Base-by-base conservation (phyloP, 2,113 vertebrate species). In the Odobenus rosmarus region DNA sequence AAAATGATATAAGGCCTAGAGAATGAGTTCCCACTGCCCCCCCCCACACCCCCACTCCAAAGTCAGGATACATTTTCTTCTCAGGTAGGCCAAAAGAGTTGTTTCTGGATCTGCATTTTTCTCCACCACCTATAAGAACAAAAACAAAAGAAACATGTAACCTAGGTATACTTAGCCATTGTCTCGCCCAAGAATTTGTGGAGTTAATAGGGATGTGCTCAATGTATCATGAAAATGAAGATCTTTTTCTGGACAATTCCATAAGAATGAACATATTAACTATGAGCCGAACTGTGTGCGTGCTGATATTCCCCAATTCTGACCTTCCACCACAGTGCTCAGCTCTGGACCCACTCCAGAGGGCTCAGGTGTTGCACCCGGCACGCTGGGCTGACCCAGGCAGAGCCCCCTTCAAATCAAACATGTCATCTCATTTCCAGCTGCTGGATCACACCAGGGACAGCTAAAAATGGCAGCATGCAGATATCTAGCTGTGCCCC, bases 71-170 rank as follows among this genome's bases (percentile, higher is more conserved):
- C 99, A 15, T 97, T 98, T 99, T 97, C 99, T 99, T 98, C 99
- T 98, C 67, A 99, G 98, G 39, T 99, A 99, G 8, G 97, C 99
- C 96, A 99, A 96, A 71, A 99, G 98, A 0, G 99, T 99, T 95
- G 98, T 99, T 98, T 99, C 99, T 46, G 99, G 99, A 26, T 99
- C 99, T 13, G 99, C 99, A 76, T 99, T 98, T 95, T 98, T 99
- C 98, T 99, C 99, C 36, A 99, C 98, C 31, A 99, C 98, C 99
- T 99, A 98, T 71, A 96, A 98, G 71, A 97, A 95, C 39, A 62
- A 77, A 94, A 95, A 97, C 19, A 89, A 28, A 82, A 81, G 76
- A 80, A 71, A 57, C 49, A 55, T 24, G 3, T 7, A 49, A 82
- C 33, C 53, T 24, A 36, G 11, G 10, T 18, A 13, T 21, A 31